phyloP scores from a whole-genome alignment of 2,113 vertebrate species.

The Coregonus clupeaformis region DNA sequence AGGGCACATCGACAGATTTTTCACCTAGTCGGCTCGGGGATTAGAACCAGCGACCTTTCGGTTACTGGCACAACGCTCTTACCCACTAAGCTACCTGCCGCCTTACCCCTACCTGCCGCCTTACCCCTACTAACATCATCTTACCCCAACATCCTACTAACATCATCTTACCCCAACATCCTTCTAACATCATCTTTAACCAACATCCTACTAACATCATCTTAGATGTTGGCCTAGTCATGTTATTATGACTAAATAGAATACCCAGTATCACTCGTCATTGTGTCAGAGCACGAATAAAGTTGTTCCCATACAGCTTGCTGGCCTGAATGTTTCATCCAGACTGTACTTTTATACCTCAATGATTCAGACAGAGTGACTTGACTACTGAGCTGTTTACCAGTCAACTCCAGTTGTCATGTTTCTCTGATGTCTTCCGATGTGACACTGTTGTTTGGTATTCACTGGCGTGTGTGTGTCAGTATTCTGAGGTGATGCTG shows the following conservation, averaged over 20 bases:
- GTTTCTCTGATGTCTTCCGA: conserved; percentile 33
- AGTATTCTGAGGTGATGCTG: background rate
- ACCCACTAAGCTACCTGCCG: too few relatives aligned
- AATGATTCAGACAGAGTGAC: conserved; percentile 40
- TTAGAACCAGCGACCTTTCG: too few relatives aligned
- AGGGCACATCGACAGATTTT: too few relatives aligned
- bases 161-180: too few relatives aligned
- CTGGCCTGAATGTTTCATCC: conserved; percentile 43
- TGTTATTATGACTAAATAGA: background rate
- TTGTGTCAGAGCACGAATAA: conserved; percentile 31
- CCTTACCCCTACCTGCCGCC: too few relatives aligned
- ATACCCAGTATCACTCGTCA: conserved; percentile 7
- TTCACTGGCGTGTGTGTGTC: conserved; percentile 31
- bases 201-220: background rate
- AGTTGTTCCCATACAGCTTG: too few relatives aligned
- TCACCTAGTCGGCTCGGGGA: too few relatives aligned
- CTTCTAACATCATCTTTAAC: too few relatives aligned
- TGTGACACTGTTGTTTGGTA: too few relatives aligned
- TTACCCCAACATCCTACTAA: too few relatives aligned
- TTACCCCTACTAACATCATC: too few relatives aligned
- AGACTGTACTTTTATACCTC: conserved; percentile 11
- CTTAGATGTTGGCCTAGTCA: background rate
- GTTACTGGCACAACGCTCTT: too few relatives aligned
- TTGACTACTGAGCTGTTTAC: conserved; percentile 64
- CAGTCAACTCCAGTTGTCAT: conserved; percentile 68